Evolutionary conservation across 2,797 vertebrate species (phyloP).

Genomic region (Spondyliosoma cantharus): DNA sequence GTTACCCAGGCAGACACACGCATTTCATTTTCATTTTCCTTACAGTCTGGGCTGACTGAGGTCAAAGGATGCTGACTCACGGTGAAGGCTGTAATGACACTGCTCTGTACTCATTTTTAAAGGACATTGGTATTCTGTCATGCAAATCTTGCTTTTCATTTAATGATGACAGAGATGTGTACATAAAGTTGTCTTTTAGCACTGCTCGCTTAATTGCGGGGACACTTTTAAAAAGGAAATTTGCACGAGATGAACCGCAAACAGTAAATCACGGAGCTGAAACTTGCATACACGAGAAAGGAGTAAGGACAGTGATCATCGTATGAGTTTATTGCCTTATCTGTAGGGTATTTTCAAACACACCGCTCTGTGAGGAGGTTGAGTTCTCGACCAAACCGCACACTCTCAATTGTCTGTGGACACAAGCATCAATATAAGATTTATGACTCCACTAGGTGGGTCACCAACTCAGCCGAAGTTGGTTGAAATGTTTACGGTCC

Average conservation of each 20-base stretch:
- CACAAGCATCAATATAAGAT: constrained; percentile 50
- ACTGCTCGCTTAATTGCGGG: constrained; percentile 51
- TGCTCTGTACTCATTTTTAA: constrained; percentile 10
- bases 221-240: constrained; percentile 51
- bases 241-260: constrained; percentile 47
- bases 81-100: background rate
- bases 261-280: constrained; percentile 60
- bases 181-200: constrained; percentile 46
- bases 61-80: constrained; percentile 5
- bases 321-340: constrained; percentile 63
- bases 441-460: constrained; percentile 46
- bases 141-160: constrained; percentile 39
- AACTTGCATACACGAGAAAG: constrained; percentile 45
- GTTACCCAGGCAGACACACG: too few species aligned
- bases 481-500: constrained; percentile 45
- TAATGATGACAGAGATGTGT: constrained; percentile 26
- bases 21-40: too few species aligned
- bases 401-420: constrained; percentile 44
- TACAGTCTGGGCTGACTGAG: background rate
- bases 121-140: constrained; percentile 20
- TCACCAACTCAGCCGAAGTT: constrained; percentile 40
- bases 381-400: constrained; percentile 53
- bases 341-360: constrained; percentile 64
- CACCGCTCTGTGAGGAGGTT: constrained; percentile 50
- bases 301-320: constrained; percentile 50